Evolutionary conservation across 2,888 invertebrate genomes (phyloP).

Genomic region (Agrotis segetum): DNA sequence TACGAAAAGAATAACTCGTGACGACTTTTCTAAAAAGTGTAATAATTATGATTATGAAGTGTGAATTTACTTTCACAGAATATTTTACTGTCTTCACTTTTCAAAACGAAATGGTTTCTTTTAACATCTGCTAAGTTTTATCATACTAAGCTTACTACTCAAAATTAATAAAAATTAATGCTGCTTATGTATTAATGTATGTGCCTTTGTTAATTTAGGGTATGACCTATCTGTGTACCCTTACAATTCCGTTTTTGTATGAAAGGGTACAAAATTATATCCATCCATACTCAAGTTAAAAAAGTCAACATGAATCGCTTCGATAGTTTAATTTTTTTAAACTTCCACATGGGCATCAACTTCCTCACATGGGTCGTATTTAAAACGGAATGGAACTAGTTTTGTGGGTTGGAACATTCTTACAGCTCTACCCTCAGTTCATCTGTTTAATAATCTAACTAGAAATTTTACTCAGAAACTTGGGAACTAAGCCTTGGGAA

Average conservation of each 20-base stretch:
- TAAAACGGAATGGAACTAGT: no score
- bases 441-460: background rate
- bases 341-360: no score
- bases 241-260: no score
- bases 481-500: conserved; percentile 8
- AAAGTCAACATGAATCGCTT: no score
- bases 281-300: no score
- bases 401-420: background rate
- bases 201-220: no score
- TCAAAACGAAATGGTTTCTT: background rate
- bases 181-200: no score
- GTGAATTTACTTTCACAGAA: background rate
- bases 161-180: no score
- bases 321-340: no score
- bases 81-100: background rate
- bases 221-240: no score
- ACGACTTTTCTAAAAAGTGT: background rate
- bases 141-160: background rate
- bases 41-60: background rate
- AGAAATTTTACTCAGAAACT: conserved; percentile 23
- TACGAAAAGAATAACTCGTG: background rate
- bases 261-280: no score
- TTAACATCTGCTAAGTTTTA: background rate
- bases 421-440: background rate
- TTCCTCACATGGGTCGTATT: no score